These are phyloP conservation scores for Chlorops oryzae DNA, from an alignment of 1,140 invertebrate genomes.

Conservation along the genomic window DNA sequence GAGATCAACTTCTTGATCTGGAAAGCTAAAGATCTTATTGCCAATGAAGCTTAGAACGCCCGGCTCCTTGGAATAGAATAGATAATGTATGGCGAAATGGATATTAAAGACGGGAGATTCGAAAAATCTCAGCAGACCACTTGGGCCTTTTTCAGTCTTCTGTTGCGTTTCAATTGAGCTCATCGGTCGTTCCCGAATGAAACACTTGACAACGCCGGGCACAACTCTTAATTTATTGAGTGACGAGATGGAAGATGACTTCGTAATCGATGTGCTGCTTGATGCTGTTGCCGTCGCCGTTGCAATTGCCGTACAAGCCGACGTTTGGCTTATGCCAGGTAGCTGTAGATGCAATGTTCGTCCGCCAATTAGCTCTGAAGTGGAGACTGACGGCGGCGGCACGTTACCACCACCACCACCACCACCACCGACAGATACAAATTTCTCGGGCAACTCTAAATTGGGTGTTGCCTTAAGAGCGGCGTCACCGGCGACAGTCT, in stretches of 20 bases:
- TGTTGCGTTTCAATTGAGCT: conserved; percentile 17
- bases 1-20: conserved; percentile 87
- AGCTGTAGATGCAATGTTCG: conserved; percentile 35
- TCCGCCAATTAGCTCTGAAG: conserved; percentile 23
- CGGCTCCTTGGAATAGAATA: conserved; percentile 97
- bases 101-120: conserved; percentile 97
- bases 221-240: conserved; percentile 40
- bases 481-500: too few species aligned
- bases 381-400: too few species aligned
- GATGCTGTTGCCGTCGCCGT: background rate
- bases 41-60: conserved; percentile 94
- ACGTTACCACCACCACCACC: too few species aligned
- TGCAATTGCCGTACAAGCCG: too few species aligned
- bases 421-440: too few species aligned
- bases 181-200: conserved; percentile 34
- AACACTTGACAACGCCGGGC: conserved; percentile 45
- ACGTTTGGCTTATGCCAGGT: conserved; percentile 17
- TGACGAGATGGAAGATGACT: conserved; percentile 38
- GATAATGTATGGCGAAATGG: conserved; percentile 94
- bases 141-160: conserved; percentile 47
- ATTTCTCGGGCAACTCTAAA: too few species aligned
- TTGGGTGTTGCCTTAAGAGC: too few species aligned
- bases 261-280: conserved; percentile 18
- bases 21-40: conserved; percentile 94
- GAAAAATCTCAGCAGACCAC: conserved; percentile 78